phyloP scores from a whole-genome alignment of 64 coral and sea anemone species.

The Acropora yongei region DNA sequence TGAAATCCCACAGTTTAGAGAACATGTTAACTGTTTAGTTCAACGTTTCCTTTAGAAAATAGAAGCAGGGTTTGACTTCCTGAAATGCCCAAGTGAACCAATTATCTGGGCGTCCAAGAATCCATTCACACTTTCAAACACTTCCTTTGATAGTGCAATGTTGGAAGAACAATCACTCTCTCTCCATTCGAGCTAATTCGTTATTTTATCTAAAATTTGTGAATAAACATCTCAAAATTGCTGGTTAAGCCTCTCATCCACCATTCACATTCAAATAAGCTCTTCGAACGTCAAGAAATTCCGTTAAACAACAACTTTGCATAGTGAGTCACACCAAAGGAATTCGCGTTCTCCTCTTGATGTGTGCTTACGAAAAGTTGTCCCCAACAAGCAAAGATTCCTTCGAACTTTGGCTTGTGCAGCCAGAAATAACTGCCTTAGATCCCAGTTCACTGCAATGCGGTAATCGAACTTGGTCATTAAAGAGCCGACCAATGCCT shows the following conservation, averaged over 20 bases:
- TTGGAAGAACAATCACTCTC: not conserved
- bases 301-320: not conserved
- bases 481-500: not conserved
- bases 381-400: not conserved
- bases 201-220: not conserved
- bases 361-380: not conserved
- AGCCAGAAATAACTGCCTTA: not conserved
- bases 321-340: conserved; percentile 6
- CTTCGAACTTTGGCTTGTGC: not conserved
- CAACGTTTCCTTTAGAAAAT: not conserved
- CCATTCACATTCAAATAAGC: not conserved
- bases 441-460: not conserved
- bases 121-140: conserved; percentile 35
- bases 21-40: not conserved
- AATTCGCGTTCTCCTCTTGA: not conserved
- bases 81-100: not conserved
- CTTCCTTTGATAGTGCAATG: not conserved
- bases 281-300: conserved; percentile 9
- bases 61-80: conserved; percentile 28
- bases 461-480: not conserved
- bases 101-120: conserved; percentile 14
- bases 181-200: not conserved
- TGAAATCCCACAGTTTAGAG: not conserved
- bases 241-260: not conserved
- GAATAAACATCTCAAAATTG: not conserved